Evolutionary conservation across 2,888 invertebrate species (phyloP), one percentile per base, ranked within the genome.

Genomic region (Coecobrya sp.): DNA sequence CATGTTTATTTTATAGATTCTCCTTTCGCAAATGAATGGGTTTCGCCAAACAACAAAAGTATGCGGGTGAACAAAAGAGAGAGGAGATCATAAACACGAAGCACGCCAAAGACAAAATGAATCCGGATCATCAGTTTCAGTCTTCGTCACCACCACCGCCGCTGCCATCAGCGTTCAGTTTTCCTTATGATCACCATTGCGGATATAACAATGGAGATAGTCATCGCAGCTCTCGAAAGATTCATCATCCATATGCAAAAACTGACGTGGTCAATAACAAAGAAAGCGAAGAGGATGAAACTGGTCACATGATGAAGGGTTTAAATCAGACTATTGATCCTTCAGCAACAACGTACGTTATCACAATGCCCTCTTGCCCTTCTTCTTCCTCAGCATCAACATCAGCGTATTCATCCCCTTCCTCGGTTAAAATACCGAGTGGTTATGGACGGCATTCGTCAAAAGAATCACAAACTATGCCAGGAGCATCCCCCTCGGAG

Each of bases 81-180:
- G 52, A 82, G 82, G 82, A 16, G 79, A 79, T 79, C 13, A 76
- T n/a, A 45, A 76, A 22, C 45, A 81, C 55, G 25, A 79, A 49
- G 49, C 27, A 36, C 55, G 81, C 81, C 36, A 59, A 62, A 30
- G 82, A 52, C 62, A 91, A 76, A 81, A 91, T 91, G 91, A 84
- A 70, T 87, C 86, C 91, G 59, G 91, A 87, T 76, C 89, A 85
- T 45, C 84, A 85, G 62, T 52, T 68, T 27, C 25, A 30, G 70
- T 65, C 55, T 11, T 36, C n/a, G n/a, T n/a, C 85, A 22, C n/a
- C 68, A 68, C 13, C 68, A 68, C 7, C 45, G 19, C 16, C 42
- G n/a, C 19, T 65, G 42, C 5, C 86, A 25, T 19, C 81, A 81
- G 25, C 82, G 52, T 55, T 89, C 62, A 85, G 73, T 76, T 59